Evolutionary conservation across 1,140 invertebrate genomes (phyloP), one percentile per base, ranked within the genome.

Genomic region (Marisa cornuarietis): DNA sequence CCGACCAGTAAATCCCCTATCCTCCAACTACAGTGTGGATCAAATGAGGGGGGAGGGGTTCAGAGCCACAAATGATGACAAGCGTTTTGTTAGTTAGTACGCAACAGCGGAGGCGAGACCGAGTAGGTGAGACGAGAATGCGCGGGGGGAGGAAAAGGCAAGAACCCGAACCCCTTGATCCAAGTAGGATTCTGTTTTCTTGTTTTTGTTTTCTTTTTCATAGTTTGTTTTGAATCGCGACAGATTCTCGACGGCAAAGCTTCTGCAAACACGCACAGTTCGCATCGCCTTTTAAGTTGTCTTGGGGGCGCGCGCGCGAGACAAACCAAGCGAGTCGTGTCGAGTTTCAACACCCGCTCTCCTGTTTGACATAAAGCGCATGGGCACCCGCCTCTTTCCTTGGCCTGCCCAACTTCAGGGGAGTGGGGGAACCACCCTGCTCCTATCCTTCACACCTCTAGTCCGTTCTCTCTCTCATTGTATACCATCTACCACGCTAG

Each of bases 251-350:
- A 18, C 54, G 16, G 54, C 54, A 58, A 11, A 58, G 54, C 11
- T 3, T 58, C 54, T 58, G 11, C 54, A 6, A 58, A 58, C 54
- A 76, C 49, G 61, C 74, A 10, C 6, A 76, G 54, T 62, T 76
- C 74, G 58, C 63, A 6, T 65, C 24, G 42, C 65, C 31, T 14
- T 54, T 54, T 54, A 14, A 69, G 66, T 69, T 68, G 76, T 54
- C 8, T 49, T 9, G 76, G 11, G 62, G 26, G 22, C 51, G 62
- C 51, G 16, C 31, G 11, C 42, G 63, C n/a, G 76, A 42, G 5
- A 24, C 49, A 31, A 51, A 49, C 76, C 76, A 69, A 68, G 76
- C 76, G 76, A 68, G 26, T 68, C 76, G 76, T 49, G 76, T 66
- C 11, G 63, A 20, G n/a, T 66, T 77, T 77, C 65, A 51, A 61